These are phyloP conservation scores for Mystacides longicornis DNA, from an alignment of 2,888 invertebrate genomes.

Conservation along the genomic window DNA sequence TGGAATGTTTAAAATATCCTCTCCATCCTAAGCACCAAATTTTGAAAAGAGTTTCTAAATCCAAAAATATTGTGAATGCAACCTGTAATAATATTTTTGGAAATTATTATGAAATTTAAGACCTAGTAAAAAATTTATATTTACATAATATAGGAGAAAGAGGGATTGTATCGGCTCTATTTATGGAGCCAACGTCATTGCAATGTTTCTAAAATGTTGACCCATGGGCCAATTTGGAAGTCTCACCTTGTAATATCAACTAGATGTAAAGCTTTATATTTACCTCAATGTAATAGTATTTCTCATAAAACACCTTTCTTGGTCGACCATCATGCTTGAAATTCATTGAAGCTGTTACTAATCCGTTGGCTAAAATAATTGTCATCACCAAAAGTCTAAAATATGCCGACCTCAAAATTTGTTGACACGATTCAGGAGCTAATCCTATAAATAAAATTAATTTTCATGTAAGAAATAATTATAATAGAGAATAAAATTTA, in stretches of 20 bases:
- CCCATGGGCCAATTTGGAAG: no score
- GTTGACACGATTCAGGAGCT: constrained; percentile 80
- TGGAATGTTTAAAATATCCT: constrained; percentile 91
- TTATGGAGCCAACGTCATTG: no score
- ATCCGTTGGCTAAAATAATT: constrained; percentile 90
- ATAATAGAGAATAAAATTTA: no score
- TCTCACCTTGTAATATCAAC: neutral
- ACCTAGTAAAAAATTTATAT: no score
- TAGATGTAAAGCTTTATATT: neutral
- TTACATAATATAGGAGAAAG: no score
- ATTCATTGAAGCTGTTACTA: constrained; percentile 92
- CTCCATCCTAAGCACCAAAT: constrained; percentile 95
- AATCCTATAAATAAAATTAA: constrained; percentile 32
- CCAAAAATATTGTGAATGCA: constrained; percentile 89
- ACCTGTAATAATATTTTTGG: constrained; percentile 55
- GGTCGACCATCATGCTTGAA: constrained; percentile 87
- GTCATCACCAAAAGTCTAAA: constrained; percentile 92
- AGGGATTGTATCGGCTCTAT: no score
- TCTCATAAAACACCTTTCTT: constrained; percentile 74
- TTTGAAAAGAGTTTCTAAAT: constrained; percentile 92
- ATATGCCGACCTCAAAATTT: constrained; percentile 79
- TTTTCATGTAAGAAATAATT: no score
- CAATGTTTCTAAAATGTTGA: no score
- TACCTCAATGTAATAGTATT: constrained; percentile 89
- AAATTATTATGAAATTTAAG: no score